Evolutionary conservation across 2,113 vertebrate genomes (phyloP).

Genomic region (Calonectris borealis): DNA sequence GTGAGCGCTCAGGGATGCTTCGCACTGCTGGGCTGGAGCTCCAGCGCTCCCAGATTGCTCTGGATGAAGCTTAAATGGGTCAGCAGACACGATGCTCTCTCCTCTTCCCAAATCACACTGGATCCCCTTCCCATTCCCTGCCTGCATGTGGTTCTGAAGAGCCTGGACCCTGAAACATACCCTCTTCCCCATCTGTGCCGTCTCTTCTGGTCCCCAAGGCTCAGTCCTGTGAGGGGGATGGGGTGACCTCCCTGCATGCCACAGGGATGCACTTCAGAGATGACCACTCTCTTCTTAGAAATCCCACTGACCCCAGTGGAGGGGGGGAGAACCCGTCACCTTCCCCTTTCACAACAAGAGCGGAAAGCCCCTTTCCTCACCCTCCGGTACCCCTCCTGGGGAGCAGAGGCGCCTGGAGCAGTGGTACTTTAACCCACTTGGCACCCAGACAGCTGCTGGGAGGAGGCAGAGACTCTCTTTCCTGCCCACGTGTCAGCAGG

Average conservation of each 20-base stretch:
- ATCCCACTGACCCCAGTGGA: neutral
- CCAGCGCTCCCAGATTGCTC: neutral
- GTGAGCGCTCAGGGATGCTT: neutral
- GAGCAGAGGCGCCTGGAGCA: neutral
- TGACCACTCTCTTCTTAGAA: conserved; percentile 44
- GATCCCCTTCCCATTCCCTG: neutral
- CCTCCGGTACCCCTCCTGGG: neutral
- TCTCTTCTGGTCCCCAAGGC: neutral
- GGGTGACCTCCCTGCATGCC: neutral
- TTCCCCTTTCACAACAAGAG: neutral
- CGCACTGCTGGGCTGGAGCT: neutral
- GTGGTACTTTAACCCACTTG: neutral
- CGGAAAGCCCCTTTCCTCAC: conserved; percentile 44
- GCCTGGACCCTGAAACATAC: neutral
- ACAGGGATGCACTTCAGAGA: neutral
- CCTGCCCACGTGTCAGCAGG: neutral
- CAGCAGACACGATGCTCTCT: fast-evolving
- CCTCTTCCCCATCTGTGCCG: neutral
- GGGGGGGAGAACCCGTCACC: neutral
- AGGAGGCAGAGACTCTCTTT: neutral
- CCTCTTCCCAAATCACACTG: neutral
- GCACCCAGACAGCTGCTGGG: neutral
- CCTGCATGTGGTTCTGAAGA: neutral
- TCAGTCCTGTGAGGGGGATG: neutral
- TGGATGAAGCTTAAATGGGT: neutral